Evolutionary conservation across 2,113 vertebrate genomes (phyloP).

Genomic region (Scalopus aquaticus): DNA sequence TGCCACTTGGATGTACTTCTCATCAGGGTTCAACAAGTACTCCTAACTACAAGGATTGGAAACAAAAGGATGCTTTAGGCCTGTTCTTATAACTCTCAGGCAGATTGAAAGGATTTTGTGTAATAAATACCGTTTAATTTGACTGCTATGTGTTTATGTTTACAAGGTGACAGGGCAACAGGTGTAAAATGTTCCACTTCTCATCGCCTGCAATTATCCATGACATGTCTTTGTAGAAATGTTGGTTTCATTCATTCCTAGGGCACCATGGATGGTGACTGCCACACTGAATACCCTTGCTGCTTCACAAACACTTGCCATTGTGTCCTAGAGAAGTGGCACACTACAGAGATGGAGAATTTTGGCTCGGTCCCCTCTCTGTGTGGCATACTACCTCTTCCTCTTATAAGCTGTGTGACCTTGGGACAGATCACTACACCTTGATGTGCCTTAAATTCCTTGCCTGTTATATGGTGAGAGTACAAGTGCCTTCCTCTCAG

Average conservation of each 20-base stretch:
- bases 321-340: slow-evolving; percentile 16
- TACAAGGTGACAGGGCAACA: not conserved
- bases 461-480: not conserved
- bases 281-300: not conserved
- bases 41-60: slow-evolving; percentile 71
- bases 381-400: not conserved
- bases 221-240: slow-evolving; percentile 15
- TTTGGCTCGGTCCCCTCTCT: not conserved
- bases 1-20: slow-evolving; percentile 75
- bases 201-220: slow-evolving; percentile 2
- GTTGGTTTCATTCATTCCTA: slow-evolving; percentile 45
- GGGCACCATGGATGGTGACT: not conserved
- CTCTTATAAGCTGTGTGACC: not conserved
- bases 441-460: not conserved
- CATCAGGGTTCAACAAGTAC: slow-evolving; percentile 81
- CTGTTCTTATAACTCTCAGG: not conserved
- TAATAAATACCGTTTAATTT: slow-evolving; percentile 67
- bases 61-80: slow-evolving; percentile 75
- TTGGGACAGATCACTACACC: slow-evolving; percentile 15
- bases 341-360: slow-evolving; percentile 15
- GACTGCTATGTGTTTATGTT: slow-evolving; percentile 47
- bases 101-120: slow-evolving; percentile 53
- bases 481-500: not conserved
- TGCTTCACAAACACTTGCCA: not conserved
- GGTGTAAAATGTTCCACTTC: not conserved